These are phyloP conservation scores for Octonoba sinensis DNA, from an alignment of 2,888 invertebrate genomes.

Conservation along the genomic window DNA sequence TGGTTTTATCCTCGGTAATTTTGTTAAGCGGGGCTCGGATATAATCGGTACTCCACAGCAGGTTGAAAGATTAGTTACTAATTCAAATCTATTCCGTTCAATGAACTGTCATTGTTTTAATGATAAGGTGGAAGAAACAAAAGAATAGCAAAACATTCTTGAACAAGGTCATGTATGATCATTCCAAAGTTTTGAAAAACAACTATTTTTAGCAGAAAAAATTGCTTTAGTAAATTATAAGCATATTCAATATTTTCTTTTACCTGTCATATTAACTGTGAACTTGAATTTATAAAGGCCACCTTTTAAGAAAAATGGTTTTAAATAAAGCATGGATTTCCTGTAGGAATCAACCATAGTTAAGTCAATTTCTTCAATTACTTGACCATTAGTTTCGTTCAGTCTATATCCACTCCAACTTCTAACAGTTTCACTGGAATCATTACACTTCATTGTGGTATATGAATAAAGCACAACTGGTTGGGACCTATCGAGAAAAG, in stretches of 20 bases:
- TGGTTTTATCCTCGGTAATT: no score
- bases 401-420: conserved; percentile 65
- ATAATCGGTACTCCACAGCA: no score
- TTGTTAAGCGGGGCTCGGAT: no score
- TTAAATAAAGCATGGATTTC: conserved; percentile 68
- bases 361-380: conserved; percentile 65
- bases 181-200: no score
- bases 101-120: no score
- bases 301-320: conserved; percentile 68
- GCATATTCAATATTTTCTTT: not conserved
- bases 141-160: no score
- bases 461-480: conserved; percentile 66
- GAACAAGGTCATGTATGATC: no score
- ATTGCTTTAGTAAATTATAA: no score
- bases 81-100: no score
- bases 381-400: conserved; percentile 63
- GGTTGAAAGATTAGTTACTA: no score
- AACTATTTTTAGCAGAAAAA: not conserved
- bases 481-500: conserved; percentile 50
- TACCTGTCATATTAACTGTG: conserved; percentile 68
- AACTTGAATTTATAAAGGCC: conserved; percentile 70
- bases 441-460: conserved; percentile 66
- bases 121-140: no score
- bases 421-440: conserved; percentile 65
- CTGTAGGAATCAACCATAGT: conserved; percentile 66